Evolutionary conservation across 2,113 vertebrate genomes (phyloP), one percentile per base, ranked within the genome.

Genomic region (Nothobranchius kuhntae): DNA sequence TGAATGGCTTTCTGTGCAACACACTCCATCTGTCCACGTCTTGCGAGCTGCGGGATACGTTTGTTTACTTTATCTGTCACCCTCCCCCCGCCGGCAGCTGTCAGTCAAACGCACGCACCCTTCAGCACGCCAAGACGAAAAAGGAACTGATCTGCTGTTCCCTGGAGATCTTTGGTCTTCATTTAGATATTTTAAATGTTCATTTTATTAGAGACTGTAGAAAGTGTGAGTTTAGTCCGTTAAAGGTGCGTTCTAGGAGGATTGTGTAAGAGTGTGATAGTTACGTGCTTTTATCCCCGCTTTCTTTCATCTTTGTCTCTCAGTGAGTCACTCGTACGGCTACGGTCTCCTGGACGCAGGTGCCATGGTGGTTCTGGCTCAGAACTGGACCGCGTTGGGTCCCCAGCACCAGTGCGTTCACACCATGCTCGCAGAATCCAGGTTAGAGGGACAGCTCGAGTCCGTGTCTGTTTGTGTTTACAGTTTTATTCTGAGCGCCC

Each of bases 281-380:
- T 30, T 30, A 30, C 30, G 4, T 30, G 65, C 35, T 30, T 38
- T 55, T 50, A 11, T 15, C 57, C 73, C 30, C 30, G n/a, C 10
- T 14, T 58, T n/a, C 24, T 15, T 71, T 42, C 26, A 13, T 55
- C 14, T 26, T 35, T 24, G 21, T 13, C 62, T 24, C 48, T 46
- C 91, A 99, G 98, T 99, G 85, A 99, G 98, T 89, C 98, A 99
- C 57, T 98, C 98, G 0, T 99, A 98, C 0, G 98, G 98, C 61
- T 99, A 98, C 0, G 98, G 98, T 6, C 92, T 99, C 51, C 85
- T 99, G 86, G 95, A 99, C 0, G 96, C 98, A 0, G 96, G 95
- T 0, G 94, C 94, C 61, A 96, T 99, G 95, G 98, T 99, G 71
- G 84, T 86, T 61, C 79, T 97, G 81, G 98, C 98, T 71, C 93